Evolutionary conservation across 2,888 invertebrate species (phyloP).

Genomic region (Ormyrus rosae): DNA sequence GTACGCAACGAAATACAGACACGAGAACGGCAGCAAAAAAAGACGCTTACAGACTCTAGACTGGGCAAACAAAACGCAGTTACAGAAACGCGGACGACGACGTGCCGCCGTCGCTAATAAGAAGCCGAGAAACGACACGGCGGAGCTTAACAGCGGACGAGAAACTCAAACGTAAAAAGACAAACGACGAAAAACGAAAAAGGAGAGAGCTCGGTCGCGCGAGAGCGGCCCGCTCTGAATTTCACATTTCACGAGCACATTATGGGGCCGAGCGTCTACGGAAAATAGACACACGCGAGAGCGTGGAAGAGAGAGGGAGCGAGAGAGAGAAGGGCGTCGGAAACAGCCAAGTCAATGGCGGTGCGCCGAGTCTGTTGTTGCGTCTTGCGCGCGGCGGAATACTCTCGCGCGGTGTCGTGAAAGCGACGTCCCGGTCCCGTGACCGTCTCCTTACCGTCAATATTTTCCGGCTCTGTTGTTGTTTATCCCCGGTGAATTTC

Average conservation of each 20-base stretch:
- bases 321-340: background rate
- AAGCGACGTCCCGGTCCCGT: too few relatives aligned
- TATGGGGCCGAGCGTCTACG: slow-evolving; percentile 21
- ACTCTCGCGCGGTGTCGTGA: too few relatives aligned
- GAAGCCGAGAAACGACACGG: background rate
- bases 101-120: background rate
- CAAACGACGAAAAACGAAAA: background rate
- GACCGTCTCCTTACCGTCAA: too few relatives aligned
- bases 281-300: background rate
- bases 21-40: background rate
- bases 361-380: background rate
- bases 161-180: background rate
- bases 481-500: too few relatives aligned
- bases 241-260: slow-evolving; percentile 31
- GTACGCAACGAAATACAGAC: background rate
- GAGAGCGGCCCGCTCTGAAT: slow-evolving; percentile 6
- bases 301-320: background rate
- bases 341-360: background rate
- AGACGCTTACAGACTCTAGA: background rate
- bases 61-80: too few relatives aligned
- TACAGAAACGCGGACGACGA: background rate
- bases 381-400: slow-evolving; percentile 2
- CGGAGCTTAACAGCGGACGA: background rate
- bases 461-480: too few relatives aligned
- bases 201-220: background rate